A percentile compares a stretch with the other conserved stretches of the same genome.
Evolutionary conservation across 2,888 invertebrate species (phyloP).

Genomic region (Eupithecia subfuscata): DNA sequence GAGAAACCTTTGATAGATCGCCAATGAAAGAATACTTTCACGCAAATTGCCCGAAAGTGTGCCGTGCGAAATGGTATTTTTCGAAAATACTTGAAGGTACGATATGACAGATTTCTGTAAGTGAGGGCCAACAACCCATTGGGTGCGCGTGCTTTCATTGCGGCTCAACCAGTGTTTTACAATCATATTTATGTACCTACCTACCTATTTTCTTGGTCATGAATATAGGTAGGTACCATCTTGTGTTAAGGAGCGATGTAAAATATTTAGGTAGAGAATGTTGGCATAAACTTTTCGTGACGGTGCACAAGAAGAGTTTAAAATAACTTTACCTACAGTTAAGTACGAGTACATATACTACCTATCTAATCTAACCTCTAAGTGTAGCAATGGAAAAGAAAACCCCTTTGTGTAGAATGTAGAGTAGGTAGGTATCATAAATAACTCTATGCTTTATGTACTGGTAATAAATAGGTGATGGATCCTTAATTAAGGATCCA

Average conservation of each 20-base stretch:
- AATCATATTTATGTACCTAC: not conserved
- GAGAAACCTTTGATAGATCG: constrained; percentile 79
- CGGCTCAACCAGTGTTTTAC: constrained; percentile 3
- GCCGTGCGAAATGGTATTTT: constrained; percentile 73
- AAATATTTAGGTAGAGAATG: not conserved
- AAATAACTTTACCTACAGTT: no score
- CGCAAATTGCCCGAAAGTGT: constrained; percentile 80
- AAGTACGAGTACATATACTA: no score
- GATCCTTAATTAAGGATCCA: no score
- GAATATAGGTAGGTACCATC: not conserved
- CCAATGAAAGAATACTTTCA: constrained; percentile 79
- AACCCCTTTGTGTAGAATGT: no score
- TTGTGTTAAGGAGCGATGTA: not conserved
- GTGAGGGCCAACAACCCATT: constrained; percentile 61
- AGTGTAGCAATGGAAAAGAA: no score
- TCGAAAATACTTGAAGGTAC: constrained; percentile 62
- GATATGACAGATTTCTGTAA: constrained; percentile 54
- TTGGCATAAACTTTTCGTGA: not conserved
- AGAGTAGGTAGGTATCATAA: no score
- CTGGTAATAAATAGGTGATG: no score
- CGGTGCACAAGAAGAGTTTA: no score
- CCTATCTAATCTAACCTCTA: no score
- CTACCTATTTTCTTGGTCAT: not conserved
- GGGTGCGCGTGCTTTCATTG: constrained; percentile 60
- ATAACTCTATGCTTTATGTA: no score